Evolutionary conservation across 2,797 vertebrate genomes (phyloP).

Genomic region (Urosaurus nigricauda): DNA sequence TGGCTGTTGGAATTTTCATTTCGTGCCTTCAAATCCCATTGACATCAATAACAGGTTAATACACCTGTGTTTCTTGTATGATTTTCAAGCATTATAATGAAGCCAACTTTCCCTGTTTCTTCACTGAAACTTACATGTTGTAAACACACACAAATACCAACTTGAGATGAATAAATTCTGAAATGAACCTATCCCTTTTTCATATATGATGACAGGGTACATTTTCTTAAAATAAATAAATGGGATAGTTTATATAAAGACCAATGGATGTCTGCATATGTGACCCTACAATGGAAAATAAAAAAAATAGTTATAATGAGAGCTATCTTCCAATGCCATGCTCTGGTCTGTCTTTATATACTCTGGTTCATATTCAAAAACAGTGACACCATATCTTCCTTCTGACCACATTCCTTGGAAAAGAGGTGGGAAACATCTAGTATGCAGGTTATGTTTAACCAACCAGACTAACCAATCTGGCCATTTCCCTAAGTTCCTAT

Average conservation of each 20-base stretch:
- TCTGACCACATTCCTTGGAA: neutral
- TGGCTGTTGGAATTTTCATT: constrained; percentile 56
- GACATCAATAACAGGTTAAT: neutral
- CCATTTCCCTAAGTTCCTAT: neutral
- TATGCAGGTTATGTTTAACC: neutral
- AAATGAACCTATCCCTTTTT: neutral
- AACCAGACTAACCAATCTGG: neutral
- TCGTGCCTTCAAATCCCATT: constrained; percentile 51
- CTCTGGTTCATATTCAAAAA: neutral
- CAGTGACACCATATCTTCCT: neutral
- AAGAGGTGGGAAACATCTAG: neutral
- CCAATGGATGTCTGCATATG: neutral
- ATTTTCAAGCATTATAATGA: constrained; percentile 9
- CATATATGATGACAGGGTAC: too few species aligned
- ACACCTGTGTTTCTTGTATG: constrained; percentile 20
- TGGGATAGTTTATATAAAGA: neutral
- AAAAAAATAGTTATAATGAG: neutral
- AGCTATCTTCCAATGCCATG: neutral
- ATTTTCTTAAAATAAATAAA: neutral
- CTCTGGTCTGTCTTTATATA: neutral
- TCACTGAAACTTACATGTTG: constrained; percentile 31
- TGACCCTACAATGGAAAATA: neutral
- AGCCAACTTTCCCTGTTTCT: constrained; percentile 5
- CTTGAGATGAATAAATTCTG: neutral
- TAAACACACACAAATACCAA: constrained; percentile 13